A percentile compares a stretch with the other conserved stretches of the same genome.
phyloP scores from a whole-genome alignment of 1,140 invertebrate species.

The Orussus abietinus region DNA sequence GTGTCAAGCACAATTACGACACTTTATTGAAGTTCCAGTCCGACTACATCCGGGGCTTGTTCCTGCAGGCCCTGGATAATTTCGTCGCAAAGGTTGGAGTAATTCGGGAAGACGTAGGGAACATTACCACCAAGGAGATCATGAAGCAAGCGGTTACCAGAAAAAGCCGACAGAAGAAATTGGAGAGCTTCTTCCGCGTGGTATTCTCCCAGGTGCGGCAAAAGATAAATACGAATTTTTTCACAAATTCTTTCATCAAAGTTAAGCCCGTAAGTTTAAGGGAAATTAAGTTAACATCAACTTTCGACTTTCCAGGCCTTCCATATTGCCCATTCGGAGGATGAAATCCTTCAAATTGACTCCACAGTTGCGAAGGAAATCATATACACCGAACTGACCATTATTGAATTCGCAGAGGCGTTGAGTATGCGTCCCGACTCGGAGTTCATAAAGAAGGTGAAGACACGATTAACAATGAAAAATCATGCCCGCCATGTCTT shows the following conservation, averaged over 20 bases:
- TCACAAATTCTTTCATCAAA: too few species aligned
- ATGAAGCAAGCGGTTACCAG: slow-evolving; percentile 48
- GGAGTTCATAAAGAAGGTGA: slow-evolving; percentile 56
- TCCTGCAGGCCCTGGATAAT: slow-evolving; percentile 36
- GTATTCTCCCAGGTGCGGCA: slow-evolving; percentile 55
- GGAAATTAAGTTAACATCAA: not conserved
- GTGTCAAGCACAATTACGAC: slow-evolving; percentile 62
- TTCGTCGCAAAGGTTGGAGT: slow-evolving; percentile 32
- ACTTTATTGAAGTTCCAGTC: slow-evolving; percentile 48
- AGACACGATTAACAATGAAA: not conserved
- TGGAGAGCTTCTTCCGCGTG: slow-evolving; percentile 56
- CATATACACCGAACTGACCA: slow-evolving; percentile 54
- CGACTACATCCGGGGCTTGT: slow-evolving; percentile 31
- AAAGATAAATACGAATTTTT: too few species aligned
- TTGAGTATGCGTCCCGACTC: slow-evolving; percentile 56
- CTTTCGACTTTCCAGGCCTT: slow-evolving; percentile 39
- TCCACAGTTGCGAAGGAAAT: slow-evolving; percentile 48
- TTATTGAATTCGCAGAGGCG: slow-evolving; percentile 61
- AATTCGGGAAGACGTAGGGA: slow-evolving; percentile 21
- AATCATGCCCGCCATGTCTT: not conserved
- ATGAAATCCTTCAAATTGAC: slow-evolving; percentile 45
- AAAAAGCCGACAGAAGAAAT: slow-evolving; percentile 44
- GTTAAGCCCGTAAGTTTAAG: not conserved
- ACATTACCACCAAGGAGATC: slow-evolving; percentile 31
- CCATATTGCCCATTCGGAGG: slow-evolving; percentile 44